phyloP scores from a whole-genome alignment of 2,888 invertebrate species.

The Ectemnius cavifrons region DNA sequence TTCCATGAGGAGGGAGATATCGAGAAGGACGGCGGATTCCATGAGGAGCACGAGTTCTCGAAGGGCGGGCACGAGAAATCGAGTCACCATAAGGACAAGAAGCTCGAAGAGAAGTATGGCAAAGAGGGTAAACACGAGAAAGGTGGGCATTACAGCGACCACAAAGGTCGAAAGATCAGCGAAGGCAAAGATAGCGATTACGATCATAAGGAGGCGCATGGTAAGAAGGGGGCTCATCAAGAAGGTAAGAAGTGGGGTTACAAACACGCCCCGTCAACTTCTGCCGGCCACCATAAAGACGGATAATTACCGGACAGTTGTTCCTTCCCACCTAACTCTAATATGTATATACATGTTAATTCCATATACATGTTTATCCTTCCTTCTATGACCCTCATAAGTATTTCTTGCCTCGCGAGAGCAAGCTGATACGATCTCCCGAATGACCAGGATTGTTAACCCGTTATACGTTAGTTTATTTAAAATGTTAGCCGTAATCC shows the following conservation, averaged over 20 bases:
- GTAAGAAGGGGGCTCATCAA: slow-evolving; percentile 78
- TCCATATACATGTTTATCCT: no score
- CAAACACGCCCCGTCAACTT: slow-evolving; percentile 78
- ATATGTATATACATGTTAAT: no score
- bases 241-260: slow-evolving; percentile 82
- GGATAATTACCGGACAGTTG: no score
- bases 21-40: slow-evolving; percentile 83
- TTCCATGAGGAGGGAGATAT: slow-evolving; percentile 84
- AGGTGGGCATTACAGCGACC: slow-evolving; percentile 80
- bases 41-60: slow-evolving; percentile 79
- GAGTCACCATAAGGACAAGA: slow-evolving; percentile 79
- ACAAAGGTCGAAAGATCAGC: slow-evolving; percentile 81
- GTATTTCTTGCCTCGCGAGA: no score
- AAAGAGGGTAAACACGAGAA: slow-evolving; percentile 81
- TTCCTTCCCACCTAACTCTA: no score
- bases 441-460: no score
- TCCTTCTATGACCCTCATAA: no score
- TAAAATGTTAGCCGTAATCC: no score
- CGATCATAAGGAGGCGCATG: slow-evolving; percentile 78
- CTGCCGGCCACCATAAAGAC: slow-evolving; percentile 9
- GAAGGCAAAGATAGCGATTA: slow-evolving; percentile 81
- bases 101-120: slow-evolving; percentile 80
- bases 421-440: no score
- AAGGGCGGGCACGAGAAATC: slow-evolving; percentile 82
- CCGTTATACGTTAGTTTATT: no score